phyloP scores from a whole-genome alignment of 35 echinoderm and acorn worm species.

The Amphiura filiformis region DNA sequence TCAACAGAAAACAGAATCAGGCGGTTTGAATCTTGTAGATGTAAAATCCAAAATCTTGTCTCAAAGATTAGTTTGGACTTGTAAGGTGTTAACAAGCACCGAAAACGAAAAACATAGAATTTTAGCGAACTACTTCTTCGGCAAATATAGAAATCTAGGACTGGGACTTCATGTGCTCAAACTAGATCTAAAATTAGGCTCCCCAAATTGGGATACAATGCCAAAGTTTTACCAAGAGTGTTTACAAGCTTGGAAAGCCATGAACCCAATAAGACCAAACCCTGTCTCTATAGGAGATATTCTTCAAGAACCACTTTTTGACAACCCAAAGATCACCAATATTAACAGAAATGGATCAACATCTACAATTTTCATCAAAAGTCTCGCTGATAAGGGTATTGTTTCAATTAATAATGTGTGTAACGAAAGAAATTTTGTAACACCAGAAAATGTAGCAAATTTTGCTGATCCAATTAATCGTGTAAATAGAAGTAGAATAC shows the following conservation, averaged over 20 bases:
- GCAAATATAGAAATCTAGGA: not conserved
- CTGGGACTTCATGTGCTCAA: not conserved
- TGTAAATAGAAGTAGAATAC: not conserved
- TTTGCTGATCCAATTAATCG: not conserved
- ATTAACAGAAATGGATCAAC: not conserved
- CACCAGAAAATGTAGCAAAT: not conserved
- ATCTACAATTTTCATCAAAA: not conserved
- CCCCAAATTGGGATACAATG: not conserved
- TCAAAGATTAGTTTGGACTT: not conserved
- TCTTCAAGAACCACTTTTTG: not conserved
- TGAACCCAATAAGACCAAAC: not conserved
- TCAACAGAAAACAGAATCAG: not conserved
- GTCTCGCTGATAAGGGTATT: not conserved
- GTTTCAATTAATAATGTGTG: not conserved
- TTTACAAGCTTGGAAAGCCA: not conserved
- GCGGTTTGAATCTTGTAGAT: not conserved
- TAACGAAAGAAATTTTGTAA: not conserved
- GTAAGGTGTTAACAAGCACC: not conserved
- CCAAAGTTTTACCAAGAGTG: not conserved
- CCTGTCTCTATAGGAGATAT: not conserved
- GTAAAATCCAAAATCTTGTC: not conserved
- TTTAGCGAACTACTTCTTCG: not conserved
- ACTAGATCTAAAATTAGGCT: not conserved
- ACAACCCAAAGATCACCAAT: not conserved
- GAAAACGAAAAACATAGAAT: not conserved